These are phyloP conservation scores for Globicephala melas DNA, from an alignment of 2,113 vertebrate species.

Conservation along the genomic window DNA sequence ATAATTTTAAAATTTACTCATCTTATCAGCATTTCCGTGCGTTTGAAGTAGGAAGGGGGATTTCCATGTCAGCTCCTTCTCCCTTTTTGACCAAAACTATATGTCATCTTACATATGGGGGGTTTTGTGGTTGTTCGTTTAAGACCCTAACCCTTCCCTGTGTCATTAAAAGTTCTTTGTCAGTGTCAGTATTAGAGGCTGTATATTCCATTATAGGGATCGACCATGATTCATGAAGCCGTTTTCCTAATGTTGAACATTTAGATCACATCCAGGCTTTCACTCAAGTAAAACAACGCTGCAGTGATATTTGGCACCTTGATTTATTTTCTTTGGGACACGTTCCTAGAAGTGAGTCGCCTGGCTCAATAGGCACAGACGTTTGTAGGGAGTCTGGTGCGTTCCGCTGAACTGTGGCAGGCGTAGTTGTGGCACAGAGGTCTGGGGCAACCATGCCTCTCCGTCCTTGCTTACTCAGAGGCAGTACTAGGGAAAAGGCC, in stretches of 20 bases:
- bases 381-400: rapidly evolving
- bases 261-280: neutral
- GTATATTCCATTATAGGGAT: neutral
- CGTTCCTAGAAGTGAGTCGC: neutral
- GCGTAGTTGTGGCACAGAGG: neutral
- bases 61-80: neutral
- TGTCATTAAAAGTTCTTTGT: neutral
- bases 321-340: neutral
- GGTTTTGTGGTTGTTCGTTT: neutral
- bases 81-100: neutral
- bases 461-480: neutral
- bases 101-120: neutral
- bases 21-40: neutral
- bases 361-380: neutral
- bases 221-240: neutral
- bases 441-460: neutral
- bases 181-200: neutral
- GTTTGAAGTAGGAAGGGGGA: neutral
- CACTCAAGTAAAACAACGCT: neutral
- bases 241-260: neutral
- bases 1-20: neutral
- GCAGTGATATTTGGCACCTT: neutral
- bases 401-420: rapidly evolving
- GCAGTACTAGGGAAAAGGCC: neutral
- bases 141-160: neutral